phyloP scores from a whole-genome alignment of 2,113 vertebrate species.

The Carassius gibelio region DNA sequence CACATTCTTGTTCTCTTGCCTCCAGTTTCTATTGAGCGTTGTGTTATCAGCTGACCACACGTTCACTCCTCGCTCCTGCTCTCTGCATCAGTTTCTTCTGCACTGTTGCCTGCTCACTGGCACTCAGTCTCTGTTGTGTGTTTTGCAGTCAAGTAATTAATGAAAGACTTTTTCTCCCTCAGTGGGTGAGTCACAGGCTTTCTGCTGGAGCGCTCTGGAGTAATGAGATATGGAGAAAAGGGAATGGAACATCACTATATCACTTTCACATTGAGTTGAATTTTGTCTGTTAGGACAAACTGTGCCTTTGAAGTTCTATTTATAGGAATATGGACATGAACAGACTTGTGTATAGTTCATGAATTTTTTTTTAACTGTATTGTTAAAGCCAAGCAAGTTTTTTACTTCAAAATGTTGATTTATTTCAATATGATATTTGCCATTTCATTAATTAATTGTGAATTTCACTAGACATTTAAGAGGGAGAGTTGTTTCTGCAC shows the following conservation, averaged over 20 bases:
- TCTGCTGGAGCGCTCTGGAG: slow-evolving; percentile 48
- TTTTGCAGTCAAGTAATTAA: slow-evolving; percentile 59
- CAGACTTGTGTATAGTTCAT: background rate
- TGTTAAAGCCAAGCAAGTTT: background rate
- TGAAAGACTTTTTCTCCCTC: slow-evolving; percentile 52
- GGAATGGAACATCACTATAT: background rate
- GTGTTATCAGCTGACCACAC: slow-evolving; percentile 25
- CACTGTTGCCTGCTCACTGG: slow-evolving; percentile 8
- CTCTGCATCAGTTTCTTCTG: slow-evolving; percentile 30
- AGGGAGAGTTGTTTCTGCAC: too few relatives aligned
- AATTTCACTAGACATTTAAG: too few relatives aligned
- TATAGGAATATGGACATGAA: background rate
- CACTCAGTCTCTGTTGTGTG: slow-evolving; percentile 35
- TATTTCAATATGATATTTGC: too few relatives aligned
- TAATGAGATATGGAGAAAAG: slow-evolving; percentile 52
- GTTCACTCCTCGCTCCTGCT: slow-evolving; percentile 33
- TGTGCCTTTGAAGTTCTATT: slow-evolving; percentile 11
- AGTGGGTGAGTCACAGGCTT: slow-evolving; percentile 58
- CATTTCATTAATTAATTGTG: too few relatives aligned
- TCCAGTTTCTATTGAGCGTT: background rate
- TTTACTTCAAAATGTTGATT: too few relatives aligned
- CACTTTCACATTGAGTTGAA: background rate
- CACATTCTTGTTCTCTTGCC: background rate
- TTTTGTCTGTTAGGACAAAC: background rate
- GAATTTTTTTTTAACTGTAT: background rate